Evolutionary conservation across 2,888 invertebrate species (phyloP).

Genomic region (Tetramorium bicarinatum): DNA sequence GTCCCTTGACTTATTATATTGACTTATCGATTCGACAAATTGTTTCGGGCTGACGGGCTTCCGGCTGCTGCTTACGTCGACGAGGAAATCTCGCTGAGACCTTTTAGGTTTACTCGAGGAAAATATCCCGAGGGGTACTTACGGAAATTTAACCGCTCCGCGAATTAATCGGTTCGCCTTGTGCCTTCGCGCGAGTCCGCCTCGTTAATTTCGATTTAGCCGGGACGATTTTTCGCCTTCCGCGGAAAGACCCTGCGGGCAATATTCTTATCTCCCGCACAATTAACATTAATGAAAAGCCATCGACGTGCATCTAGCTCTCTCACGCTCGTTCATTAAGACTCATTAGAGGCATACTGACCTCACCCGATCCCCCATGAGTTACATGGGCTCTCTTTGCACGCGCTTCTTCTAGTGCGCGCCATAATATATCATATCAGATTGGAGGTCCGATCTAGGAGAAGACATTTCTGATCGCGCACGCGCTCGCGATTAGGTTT

Average conservation of each 20-base stretch:
- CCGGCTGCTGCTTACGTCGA: not conserved
- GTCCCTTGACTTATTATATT: not conserved
- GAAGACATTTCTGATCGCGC: constrained; percentile 49
- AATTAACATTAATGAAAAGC: constrained; percentile 64
- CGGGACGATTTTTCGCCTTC: constrained; percentile 43
- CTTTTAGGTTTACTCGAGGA: constrained; percentile 6
- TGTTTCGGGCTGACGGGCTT: not conserved
- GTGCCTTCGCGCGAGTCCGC: not conserved
- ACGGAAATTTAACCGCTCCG: not conserved
- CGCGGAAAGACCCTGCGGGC: constrained; percentile 24
- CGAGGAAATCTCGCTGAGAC: not conserved
- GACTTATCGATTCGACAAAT: not conserved
- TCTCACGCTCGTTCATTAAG: constrained; percentile 74
- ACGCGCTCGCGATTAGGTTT: no score
- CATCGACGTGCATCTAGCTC: constrained; percentile 61
- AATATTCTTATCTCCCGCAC: constrained; percentile 56
- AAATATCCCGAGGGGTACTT: constrained; percentile 15
- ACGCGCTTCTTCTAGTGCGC: constrained; percentile 42
- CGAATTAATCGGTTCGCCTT: constrained; percentile 32
- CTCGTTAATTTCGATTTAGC: constrained; percentile 50
- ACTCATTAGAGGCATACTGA: constrained; percentile 70
- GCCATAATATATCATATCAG: constrained; percentile 65
- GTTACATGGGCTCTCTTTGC: constrained; percentile 50
- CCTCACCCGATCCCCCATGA: constrained; percentile 64
- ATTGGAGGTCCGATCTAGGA: constrained; percentile 37